Conservation (phyloP, 1,140 invertebrate species). For the Orchesella cincta region DNA sequence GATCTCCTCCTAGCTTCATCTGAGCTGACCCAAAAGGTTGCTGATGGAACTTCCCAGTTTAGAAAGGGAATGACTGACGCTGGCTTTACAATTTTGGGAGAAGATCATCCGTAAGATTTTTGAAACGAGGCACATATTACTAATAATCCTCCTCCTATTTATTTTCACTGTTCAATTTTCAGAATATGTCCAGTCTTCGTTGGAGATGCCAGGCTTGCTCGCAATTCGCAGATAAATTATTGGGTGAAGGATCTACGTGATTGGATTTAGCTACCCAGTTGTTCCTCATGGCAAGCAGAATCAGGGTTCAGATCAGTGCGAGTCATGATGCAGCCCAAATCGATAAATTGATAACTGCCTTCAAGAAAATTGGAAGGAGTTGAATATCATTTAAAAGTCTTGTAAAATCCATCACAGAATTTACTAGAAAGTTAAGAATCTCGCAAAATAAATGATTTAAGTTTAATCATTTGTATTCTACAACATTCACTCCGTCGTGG, state of each 20-base stretch:
- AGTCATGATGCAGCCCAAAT: slow-evolving; percentile 78
- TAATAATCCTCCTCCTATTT: slow-evolving; percentile 58
- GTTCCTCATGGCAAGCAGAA: slow-evolving; percentile 76
- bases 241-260: slow-evolving; percentile 78
- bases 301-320: slow-evolving; percentile 86
- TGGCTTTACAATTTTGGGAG: slow-evolving; percentile 75
- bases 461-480: no score
- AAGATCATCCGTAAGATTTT: slow-evolving; percentile 77
- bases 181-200: slow-evolving; percentile 86
- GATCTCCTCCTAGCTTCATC: slow-evolving; percentile 72
- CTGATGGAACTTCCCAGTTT: slow-evolving; percentile 71
- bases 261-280: slow-evolving; percentile 91
- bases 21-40: slow-evolving; percentile 68
- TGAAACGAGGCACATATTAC: no score
- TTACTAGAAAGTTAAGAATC: no score
- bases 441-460: no score
- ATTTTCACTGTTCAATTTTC: slow-evolving; percentile 44
- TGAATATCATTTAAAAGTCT: slow-evolving; percentile 64
- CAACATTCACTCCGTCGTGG: no score
- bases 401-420: background rate
- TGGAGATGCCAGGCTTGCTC: slow-evolving; percentile 79
- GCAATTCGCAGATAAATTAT: slow-evolving; percentile 81
- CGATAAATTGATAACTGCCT: slow-evolving; percentile 73
- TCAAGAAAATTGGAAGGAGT: slow-evolving; percentile 74
- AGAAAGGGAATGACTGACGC: slow-evolving; percentile 70